Evolutionary conservation across 2,888 invertebrate genomes (phyloP).

Genomic region (Hirtodrosophila duncani): DNA sequence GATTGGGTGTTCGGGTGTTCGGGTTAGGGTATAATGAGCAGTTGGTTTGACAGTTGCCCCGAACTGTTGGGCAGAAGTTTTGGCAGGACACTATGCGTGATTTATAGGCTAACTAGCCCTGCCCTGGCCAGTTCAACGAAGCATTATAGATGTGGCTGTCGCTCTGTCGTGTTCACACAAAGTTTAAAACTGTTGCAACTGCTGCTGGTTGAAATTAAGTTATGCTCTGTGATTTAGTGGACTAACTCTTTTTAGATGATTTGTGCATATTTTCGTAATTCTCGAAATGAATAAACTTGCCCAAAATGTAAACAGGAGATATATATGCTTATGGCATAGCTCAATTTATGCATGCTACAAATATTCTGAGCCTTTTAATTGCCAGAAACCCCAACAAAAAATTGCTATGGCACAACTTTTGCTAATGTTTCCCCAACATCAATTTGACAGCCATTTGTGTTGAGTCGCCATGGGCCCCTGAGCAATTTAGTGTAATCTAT

Average conservation of each 20-base stretch:
- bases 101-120: constrained; percentile 40
- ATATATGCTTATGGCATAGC: no score
- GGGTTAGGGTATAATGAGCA: constrained; percentile 57
- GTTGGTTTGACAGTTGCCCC: constrained; percentile 67
- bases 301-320: no score
- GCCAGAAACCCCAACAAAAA: no score
- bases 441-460: constrained; percentile 36
- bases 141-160: constrained; percentile 47
- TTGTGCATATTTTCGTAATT: no score
- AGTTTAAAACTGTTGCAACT: constrained; percentile 33
- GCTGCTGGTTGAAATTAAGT: no score
- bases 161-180: constrained; percentile 13
- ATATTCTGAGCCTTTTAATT: no score
- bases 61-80: constrained; percentile 60
- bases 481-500: constrained; percentile 58
- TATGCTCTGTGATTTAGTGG: constrained; percentile 35
- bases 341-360: no score
- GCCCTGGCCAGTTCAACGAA: constrained; percentile 1
- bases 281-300: no score
- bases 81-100: constrained; percentile 46
- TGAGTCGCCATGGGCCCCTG: constrained; percentile 16
- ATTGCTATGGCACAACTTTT: no score
- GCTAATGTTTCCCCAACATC: constrained; percentile 30
- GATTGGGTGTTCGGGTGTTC: constrained; percentile 16
- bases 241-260: constrained; percentile 23